Evolutionary conservation across 2,888 invertebrate species (phyloP).

Genomic region (Diaprepes abbreviatus): DNA sequence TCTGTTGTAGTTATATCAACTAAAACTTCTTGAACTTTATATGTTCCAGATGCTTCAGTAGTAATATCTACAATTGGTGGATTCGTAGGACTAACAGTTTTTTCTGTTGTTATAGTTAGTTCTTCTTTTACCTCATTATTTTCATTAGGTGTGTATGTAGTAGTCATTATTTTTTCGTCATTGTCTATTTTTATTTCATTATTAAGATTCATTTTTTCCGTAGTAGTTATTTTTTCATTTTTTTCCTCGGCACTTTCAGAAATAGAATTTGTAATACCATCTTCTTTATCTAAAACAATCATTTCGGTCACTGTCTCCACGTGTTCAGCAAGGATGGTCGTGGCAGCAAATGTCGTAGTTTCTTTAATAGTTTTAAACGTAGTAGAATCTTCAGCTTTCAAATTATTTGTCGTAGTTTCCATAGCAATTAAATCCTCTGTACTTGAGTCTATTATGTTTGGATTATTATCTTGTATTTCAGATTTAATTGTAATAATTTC

Average conservation of each 20-base stretch:
- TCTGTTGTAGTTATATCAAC: constrained; percentile 61
- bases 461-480: constrained; percentile 25
- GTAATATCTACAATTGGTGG: not conserved
- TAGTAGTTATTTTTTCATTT: constrained; percentile 17
- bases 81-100: not conserved
- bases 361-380: constrained; percentile 16
- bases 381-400: constrained; percentile 47
- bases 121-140: constrained; percentile 38
- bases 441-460: constrained; percentile 55
- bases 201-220: constrained; percentile 20
- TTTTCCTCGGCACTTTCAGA: constrained; percentile 20
- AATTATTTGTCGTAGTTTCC: constrained; percentile 63
- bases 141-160: no score
- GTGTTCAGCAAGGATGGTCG: constrained; percentile 18
- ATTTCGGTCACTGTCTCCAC: constrained; percentile 21
- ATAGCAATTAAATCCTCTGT: constrained; percentile 65
- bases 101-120: not conserved
- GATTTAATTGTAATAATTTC: not conserved
- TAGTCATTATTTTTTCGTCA: no score
- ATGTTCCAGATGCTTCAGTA: constrained; percentile 47
- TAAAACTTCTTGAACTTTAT: constrained; percentile 61
- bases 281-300: constrained; percentile 5
- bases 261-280: constrained; percentile 34
- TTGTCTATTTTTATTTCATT: not conserved
- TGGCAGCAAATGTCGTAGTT: constrained; percentile 21